Percentiles rank a stretch among this genome's conserved stretches.
phyloP scores from a whole-genome alignment of 2,888 invertebrate species.

The Leucania comma region DNA sequence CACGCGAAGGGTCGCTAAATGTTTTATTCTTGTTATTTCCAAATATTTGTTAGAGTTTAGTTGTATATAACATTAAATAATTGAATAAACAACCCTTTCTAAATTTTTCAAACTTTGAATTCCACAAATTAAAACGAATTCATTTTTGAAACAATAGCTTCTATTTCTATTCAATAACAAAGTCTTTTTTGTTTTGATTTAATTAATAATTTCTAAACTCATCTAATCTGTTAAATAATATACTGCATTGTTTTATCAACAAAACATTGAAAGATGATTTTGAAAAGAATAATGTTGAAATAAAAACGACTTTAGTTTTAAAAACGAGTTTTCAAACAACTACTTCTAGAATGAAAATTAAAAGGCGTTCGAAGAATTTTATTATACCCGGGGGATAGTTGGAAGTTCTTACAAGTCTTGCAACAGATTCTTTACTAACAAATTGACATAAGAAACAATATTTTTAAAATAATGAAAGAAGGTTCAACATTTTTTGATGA shows the following conservation, averaged over 20 bases:
- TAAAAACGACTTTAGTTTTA: not conserved
- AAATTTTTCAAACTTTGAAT: not conserved
- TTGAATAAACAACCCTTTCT: not conserved
- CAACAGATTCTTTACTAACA: slow-evolving; percentile 15
- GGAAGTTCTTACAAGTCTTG: not conserved
- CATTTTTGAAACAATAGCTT: not conserved
- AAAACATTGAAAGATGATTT: slow-evolving; percentile 8
- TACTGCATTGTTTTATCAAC: slow-evolving; percentile 13
- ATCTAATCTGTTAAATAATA: not conserved
- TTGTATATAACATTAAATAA: not conserved
- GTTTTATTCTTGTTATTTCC: too few species aligned
- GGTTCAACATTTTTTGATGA: too few species aligned
- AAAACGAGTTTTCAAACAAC: slow-evolving; percentile 9
- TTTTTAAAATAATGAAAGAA: too few species aligned
- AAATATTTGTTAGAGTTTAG: not conserved
- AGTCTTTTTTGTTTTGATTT: slow-evolving; percentile 22
- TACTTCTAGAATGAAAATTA: not conserved
- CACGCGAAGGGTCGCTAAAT: too few species aligned
- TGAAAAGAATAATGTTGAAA: slow-evolving; percentile 6
- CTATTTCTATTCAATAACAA: not conserved
- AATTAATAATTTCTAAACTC: slow-evolving; percentile 7
- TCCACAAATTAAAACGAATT: not conserved
- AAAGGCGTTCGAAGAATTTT: slow-evolving; percentile 10
- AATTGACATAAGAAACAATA: not conserved
- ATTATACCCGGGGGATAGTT: not conserved